phyloP scores from a whole-genome alignment of 2,113 vertebrate genomes.

The Pica pica region DNA sequence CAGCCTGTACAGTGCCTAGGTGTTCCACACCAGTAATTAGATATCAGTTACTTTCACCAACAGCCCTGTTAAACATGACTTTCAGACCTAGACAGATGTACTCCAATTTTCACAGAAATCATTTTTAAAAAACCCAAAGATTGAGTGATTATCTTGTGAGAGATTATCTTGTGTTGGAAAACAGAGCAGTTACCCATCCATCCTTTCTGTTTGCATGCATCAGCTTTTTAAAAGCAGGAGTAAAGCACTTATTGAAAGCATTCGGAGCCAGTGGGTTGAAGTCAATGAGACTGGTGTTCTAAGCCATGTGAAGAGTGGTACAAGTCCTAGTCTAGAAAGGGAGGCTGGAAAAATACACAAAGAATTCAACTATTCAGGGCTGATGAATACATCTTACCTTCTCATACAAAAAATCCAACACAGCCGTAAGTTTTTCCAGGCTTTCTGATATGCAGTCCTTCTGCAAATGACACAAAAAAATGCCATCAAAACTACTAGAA shows the following conservation, averaged over 20 bases:
- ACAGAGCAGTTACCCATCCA: neutral
- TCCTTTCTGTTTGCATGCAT: neutral
- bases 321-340: neutral
- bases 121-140: neutral
- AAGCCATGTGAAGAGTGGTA: neutral
- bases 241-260: neutral
- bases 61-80: neutral
- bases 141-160: neutral
- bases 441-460: neutral
- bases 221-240: neutral
- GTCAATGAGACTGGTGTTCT: neutral
- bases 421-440: slow-evolving; percentile 26
- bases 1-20: neutral
- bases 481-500: neutral
- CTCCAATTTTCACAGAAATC: neutral
- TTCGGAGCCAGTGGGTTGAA: neutral
- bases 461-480: slow-evolving; percentile 23
- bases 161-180: neutral
- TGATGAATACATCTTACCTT: slow-evolving; percentile 57
- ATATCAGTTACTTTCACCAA: neutral
- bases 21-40: neutral
- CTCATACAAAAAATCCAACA: slow-evolving; percentile 65
- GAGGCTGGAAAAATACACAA: neutral
- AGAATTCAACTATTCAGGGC: neutral
- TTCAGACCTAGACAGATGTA: neutral